Evolutionary conservation across 2,888 invertebrate genomes (phyloP), one percentile per base, ranked within the genome.

Genomic region (Chymomyza caudatula): DNA sequence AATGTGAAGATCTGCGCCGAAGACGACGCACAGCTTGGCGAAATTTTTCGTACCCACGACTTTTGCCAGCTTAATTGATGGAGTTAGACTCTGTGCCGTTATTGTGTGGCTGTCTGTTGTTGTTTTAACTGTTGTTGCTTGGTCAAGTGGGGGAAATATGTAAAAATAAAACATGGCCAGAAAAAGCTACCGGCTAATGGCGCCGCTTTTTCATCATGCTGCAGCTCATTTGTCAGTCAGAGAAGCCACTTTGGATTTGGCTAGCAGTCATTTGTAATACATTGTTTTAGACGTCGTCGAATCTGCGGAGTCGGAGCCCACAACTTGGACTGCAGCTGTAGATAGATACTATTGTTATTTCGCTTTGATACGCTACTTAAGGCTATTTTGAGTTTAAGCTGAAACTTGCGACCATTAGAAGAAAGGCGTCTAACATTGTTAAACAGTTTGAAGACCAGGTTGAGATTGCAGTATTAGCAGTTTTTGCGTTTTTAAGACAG

Each of bases 181-280:
- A 44, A 63, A 53, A 63, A 60, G 65, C 77, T 70, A 78, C 76
- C 60, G 55, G 22, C 52, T 59, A 62, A 52, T 60, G 53, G 60
- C 60, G 67, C 63, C 65, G 19, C 60, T 64, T 63, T 55, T 61
- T 58, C 29, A 70, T 51, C 63, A 70, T 5, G 53, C 65, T 66
- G 65, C 70, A 68, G 72, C 82, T 80, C 77, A 80, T 80, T 80
- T 80, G 80, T 80, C 85, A 82, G 79, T 69, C 70, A 67, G 71
- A 63, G 67, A 76, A 76, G 60, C 37, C 56, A 63, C 67, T 47
- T 69, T 62, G 68, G 65, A 75, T 64, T 68, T 73, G 80, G 67
- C 70, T 5, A 4, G 44, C 19, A 84, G 84, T 80, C 81, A 83
- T 81, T 85, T 81, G 86, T 84, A 72, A 73, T 78, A 69, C 86